Percentiles rank a stretch among this genome's conserved stretches.
Evolutionary conservation across 2,113 vertebrate species (phyloP).

Genomic region (Oryzias curvinotus): DNA sequence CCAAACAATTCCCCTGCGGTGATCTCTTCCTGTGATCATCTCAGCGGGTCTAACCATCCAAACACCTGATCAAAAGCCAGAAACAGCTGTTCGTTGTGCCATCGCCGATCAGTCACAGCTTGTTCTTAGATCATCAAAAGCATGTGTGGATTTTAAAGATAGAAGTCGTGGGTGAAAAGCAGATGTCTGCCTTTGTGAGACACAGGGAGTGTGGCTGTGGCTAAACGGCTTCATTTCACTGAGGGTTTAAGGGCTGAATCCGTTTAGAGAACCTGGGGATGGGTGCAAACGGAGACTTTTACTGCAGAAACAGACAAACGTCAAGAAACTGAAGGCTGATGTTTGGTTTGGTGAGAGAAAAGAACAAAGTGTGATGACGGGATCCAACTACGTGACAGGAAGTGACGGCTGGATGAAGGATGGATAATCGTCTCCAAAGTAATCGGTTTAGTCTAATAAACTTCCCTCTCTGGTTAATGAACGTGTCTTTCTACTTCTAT

Average conservation of each 20-base stretch:
- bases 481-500: no score
- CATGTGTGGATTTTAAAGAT: slow-evolving; percentile 20
- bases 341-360: no score
- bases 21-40: slow-evolving; percentile 32
- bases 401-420: no score
- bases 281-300: no score
- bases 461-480: no score
- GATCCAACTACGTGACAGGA: no score
- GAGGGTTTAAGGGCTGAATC: background rate
- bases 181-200: slow-evolving; percentile 13
- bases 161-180: slow-evolving; percentile 7
- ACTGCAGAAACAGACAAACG: no score
- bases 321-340: no score
- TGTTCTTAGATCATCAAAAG: slow-evolving; percentile 48
- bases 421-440: no score
- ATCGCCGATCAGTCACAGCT: slow-evolving; percentile 20
- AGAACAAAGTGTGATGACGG: no score
- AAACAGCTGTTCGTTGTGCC: slow-evolving; percentile 50
- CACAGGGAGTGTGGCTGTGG: background rate
- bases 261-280: no score
- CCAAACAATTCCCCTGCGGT: background rate
- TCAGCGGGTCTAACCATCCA: slow-evolving; percentile 6
- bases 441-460: no score
- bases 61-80: slow-evolving; percentile 37
- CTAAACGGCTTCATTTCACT: background rate